Base-by-base conservation (phyloP, 2,888 invertebrate species). In the Matsumyia berberina region DNA sequence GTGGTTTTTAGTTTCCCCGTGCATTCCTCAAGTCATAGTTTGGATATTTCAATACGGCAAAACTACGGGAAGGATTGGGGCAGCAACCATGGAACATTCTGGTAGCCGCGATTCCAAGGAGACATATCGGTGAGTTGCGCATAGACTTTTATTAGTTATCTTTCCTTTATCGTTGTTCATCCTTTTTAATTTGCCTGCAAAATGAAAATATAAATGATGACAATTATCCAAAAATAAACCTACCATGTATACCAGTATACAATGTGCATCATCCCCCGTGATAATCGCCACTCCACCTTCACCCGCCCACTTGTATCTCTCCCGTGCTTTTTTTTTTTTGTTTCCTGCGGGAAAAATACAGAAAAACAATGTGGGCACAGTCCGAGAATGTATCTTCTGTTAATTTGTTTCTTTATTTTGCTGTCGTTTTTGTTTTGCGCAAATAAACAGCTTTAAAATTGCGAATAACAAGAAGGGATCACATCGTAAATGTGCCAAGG, bases 51-150 rank as follows among this genome's bases (percentile, higher is more conserved):
- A 73, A 79, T 24, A 46, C 42, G 67, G 44, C 11, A 49, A 49
- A 74, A 33, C 46, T 17, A 44, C 51, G 35, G 53, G 69, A 17
- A 29, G 31, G 9, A 37, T 57, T 37, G 49, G 46, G 29, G 35
- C 33, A 29, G 19, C 17, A 35, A 42, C 42, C 29, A 85, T 85
- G 85, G 85, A 85, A 70, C 49, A 76, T 76, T 80, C 85, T 70
- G 55, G 85, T 55, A 76, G 70, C 29, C 80, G 80, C 70, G 85
- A 85, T 42, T 80, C 85, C 17, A 85, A 85, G 80, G 85, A 85
- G 74, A 80, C 74, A 5, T 85, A 80, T 85, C 85, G 85, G 85
- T 85, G 31, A 76, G 74, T 79, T 62, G 33, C 11, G 17, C 11
- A 31, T 12, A 8, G 2, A 11, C 17, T 24, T 42, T n/a, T 24